Percentiles rank a stretch among this genome's conserved stretches.
phyloP scores from a whole-genome alignment of 2,888 invertebrate genomes.

The Artemia sp. region DNA sequence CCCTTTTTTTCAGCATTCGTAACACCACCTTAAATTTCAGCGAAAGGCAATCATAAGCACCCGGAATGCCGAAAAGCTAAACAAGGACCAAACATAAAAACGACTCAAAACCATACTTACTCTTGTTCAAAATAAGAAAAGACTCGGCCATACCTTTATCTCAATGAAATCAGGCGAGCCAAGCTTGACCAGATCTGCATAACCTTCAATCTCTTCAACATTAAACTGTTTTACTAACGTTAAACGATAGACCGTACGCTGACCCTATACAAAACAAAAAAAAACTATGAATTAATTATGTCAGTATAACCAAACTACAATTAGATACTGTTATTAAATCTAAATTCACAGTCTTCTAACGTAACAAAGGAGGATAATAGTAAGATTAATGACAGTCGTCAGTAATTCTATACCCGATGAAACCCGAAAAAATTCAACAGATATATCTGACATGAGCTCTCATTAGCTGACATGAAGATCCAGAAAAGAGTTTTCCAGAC shows the following conservation, averaged over 20 bases:
- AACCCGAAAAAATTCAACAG: too few relatives aligned
- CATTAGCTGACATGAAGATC: too few relatives aligned
- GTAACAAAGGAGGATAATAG: too few relatives aligned
- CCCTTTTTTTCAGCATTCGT: too few relatives aligned
- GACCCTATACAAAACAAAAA: slow-evolving; percentile 30
- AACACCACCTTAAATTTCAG: too few relatives aligned
- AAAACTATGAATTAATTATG: neutral
- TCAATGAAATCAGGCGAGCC: slow-evolving; percentile 43
- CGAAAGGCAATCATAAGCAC: neutral
- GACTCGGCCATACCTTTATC: slow-evolving; percentile 35
- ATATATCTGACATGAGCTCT: too few relatives aligned
- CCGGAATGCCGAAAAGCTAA: neutral
- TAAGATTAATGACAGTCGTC: too few relatives aligned
- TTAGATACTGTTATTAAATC: too few relatives aligned
- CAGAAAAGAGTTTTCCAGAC: too few relatives aligned
- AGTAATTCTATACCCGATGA: too few relatives aligned
- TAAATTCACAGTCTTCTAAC: too few relatives aligned
- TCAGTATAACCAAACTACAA: too few relatives aligned
- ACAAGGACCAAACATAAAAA: slow-evolving; percentile 10
- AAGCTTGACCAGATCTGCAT: slow-evolving; percentile 37
- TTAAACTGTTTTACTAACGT: slow-evolving; percentile 43
- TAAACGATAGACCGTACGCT: slow-evolving; percentile 41
- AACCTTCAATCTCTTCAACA: slow-evolving; percentile 39
- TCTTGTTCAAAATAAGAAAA: slow-evolving; percentile 18
- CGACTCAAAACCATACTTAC: neutral